Percentiles rank a stretch among this genome's conserved stretches.
phyloP scores from a whole-genome alignment of 2,113 vertebrate genomes.

The pig (Sus scrofa) region T2T-Sscrofa CM000825.6:49857501-49858000 shows the following conservation, averaged over 20 bases:
- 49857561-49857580: not conserved
- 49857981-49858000: not conserved
- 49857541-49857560: not conserved
- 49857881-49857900: not conserved
- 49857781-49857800: not conserved
- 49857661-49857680: fast-evolving
- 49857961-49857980: not conserved
- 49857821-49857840: not conserved
- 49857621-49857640: not conserved
- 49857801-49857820: not conserved
- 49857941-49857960: not conserved
- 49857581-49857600: not conserved
- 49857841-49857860: not conserved
- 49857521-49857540: not conserved
- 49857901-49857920: not conserved
- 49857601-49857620: not conserved
- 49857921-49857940: not conserved
- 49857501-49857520: not conserved
- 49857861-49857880: not conserved
- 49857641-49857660: not conserved
- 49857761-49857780: not conserved
- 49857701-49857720: not conserved
- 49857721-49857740: not conserved
- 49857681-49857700: too few species aligned
- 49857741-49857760: not conserved